Evolutionary conservation across 2,888 invertebrate species (phyloP).

Genomic region (Pammene fasciana): DNA sequence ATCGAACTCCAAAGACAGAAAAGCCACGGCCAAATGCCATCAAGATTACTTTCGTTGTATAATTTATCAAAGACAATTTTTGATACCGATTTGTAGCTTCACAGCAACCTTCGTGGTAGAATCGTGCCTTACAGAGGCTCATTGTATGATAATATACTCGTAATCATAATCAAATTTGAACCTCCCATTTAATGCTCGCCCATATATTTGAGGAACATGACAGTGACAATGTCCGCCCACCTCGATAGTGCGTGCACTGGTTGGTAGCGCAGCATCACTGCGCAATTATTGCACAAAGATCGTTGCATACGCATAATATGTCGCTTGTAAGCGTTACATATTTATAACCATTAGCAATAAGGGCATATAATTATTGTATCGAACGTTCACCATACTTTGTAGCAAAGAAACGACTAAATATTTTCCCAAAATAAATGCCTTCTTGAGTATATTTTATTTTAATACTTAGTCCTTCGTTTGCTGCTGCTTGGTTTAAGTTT

Average conservation of each 20-base stretch:
- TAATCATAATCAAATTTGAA: constrained; percentile 39
- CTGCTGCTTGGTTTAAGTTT: background rate
- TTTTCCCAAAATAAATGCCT: no score
- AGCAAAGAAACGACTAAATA: background rate
- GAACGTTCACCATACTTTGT: background rate
- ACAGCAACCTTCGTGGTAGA: constrained; percentile 33
- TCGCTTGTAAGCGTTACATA: constrained; percentile 14
- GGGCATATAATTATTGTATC: background rate
- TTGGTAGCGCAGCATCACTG: constrained; percentile 33
- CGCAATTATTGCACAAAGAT: constrained; percentile 38
- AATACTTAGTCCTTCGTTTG: background rate
- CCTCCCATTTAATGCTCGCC: constrained; percentile 42
- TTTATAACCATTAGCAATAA: constrained; percentile 10
- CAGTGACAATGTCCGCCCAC: constrained; percentile 41
- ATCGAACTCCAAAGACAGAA: constrained; percentile 40
- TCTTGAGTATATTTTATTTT: no score
- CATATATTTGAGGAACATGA: constrained; percentile 39
- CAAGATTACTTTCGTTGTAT: constrained; percentile 36
- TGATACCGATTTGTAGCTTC: constrained; percentile 29
- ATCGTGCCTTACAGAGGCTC: constrained; percentile 31
- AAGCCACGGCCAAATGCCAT: constrained; percentile 42
- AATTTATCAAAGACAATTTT: constrained; percentile 43
- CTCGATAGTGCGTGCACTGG: constrained; percentile 14
- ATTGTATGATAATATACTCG: constrained; percentile 41
- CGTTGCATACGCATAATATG: constrained; percentile 24